Conservation (phyloP, 2,113 vertebrate species). For the Crotalus horridus region DNA sequence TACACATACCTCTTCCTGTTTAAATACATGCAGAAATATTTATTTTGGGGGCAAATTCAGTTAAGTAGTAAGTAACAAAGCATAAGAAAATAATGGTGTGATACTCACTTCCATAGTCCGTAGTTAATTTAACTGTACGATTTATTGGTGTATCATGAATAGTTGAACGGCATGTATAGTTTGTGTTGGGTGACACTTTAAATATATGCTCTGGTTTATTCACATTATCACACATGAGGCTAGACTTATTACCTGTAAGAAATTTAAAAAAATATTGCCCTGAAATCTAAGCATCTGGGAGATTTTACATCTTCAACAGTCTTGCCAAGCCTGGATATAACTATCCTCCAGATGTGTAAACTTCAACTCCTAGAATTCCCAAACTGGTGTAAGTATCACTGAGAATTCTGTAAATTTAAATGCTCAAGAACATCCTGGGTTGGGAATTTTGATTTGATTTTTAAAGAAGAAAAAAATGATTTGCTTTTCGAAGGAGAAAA, state of each 20-base stretch:
- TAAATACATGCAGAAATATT: not conserved
- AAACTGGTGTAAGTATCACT: not conserved
- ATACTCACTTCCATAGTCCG: constrained; percentile 70
- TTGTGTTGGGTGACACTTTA: rapidly evolving
- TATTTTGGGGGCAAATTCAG: not conserved
- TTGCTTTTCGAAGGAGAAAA: not conserved
- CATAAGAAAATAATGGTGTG: not conserved
- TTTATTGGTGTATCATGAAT: rapidly evolving
- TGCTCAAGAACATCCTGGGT: not conserved
- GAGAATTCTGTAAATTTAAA: not conserved
- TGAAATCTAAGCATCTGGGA: not conserved
- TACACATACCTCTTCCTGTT: not conserved
- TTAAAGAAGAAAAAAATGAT: not conserved
- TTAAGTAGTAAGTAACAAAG: not conserved
- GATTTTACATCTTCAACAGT: not conserved
- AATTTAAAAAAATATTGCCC: not conserved
- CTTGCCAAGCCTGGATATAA: not conserved
- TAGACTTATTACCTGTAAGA: not conserved
- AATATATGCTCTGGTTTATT: rapidly evolving
- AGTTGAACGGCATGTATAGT: not conserved
- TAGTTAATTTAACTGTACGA: rapidly evolving
- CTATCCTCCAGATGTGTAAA: not conserved
- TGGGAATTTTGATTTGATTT: not conserved
- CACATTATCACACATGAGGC: rapidly evolving
- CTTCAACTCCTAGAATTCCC: not conserved